Percentiles rank a stretch among this genome's conserved stretches.
phyloP scores from a whole-genome alignment of 1,140 invertebrate genomes.

The Ridgeia piscesae region DNA sequence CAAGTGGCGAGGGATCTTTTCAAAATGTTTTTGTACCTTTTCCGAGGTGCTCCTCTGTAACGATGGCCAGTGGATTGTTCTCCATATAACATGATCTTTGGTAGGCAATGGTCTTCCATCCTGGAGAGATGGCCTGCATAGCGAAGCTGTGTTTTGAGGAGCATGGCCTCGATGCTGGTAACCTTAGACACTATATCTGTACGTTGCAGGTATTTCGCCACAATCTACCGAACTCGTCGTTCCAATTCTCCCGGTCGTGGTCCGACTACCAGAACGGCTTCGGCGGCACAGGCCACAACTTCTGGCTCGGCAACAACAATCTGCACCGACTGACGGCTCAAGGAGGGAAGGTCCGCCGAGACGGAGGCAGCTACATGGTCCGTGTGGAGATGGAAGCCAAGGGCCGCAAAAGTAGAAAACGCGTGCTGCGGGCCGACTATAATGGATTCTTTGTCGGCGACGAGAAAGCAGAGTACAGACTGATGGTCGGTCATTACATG shows the following conservation, averaged over 20 bases:
- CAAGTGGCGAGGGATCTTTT: too few relatives aligned
- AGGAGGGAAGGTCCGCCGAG: not conserved
- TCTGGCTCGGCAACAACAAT: constrained; percentile 32
- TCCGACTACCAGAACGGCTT: constrained; percentile 32
- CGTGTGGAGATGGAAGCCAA: not conserved
- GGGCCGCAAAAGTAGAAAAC: not conserved
- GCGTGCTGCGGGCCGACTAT: constrained; percentile 9
- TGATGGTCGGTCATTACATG: not conserved
- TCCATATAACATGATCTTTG: too few relatives aligned
- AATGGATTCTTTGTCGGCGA: not conserved
- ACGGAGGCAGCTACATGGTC: not conserved
- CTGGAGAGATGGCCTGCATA: too few relatives aligned
- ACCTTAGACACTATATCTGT: not conserved
- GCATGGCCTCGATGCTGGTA: too few relatives aligned
- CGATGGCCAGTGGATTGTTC: too few relatives aligned
- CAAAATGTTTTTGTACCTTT: too few relatives aligned
- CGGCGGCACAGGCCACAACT: constrained; percentile 30
- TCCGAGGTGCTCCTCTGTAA: too few relatives aligned
- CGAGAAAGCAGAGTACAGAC: not conserved
- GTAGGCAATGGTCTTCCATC: too few relatives aligned
- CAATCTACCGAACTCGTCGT: not conserved
- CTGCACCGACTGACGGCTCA: not conserved
- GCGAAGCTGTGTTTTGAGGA: too few relatives aligned
- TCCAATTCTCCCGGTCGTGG: constrained; percentile 21
- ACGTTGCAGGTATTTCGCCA: not conserved